Evolutionary conservation across 2,888 invertebrate genomes (phyloP).

Genomic region (Drosophila parthenogenetica): DNA sequence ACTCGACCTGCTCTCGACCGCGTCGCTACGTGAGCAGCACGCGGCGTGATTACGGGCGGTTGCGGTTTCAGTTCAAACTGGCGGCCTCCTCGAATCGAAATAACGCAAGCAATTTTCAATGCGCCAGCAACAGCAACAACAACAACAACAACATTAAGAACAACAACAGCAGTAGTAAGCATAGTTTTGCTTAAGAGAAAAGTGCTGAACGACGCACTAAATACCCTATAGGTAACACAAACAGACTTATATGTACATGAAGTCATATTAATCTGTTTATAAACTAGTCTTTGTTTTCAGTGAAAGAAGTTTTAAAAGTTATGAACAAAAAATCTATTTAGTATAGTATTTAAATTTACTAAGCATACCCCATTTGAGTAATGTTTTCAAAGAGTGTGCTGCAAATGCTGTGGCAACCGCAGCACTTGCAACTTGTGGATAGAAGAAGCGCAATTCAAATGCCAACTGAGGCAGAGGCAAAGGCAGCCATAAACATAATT

Average conservation of each 20-base stretch:
- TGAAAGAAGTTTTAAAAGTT: no score
- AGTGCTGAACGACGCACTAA: not conserved
- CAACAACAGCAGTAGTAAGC: not conserved
- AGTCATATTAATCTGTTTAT: no score
- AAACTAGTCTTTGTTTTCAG: no score
- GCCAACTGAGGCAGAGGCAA: slow-evolving; percentile 40
- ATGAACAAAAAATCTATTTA: not conserved
- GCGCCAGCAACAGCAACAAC: slow-evolving; percentile 30
- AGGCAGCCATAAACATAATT: slow-evolving; percentile 73
- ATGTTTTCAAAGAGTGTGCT: slow-evolving; percentile 19
- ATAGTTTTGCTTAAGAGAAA: not conserved
- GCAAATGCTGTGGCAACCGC: slow-evolving; percentile 31
- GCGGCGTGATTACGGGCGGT: slow-evolving; percentile 72
- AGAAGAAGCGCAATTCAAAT: slow-evolving; percentile 74
- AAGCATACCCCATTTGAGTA: not conserved
- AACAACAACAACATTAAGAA: slow-evolving; percentile 5
- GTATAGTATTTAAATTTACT: no score
- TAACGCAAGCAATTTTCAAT: slow-evolving; percentile 51
- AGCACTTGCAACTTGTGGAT: slow-evolving; percentile 73
- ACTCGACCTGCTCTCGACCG: slow-evolving; percentile 57
- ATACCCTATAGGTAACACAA: slow-evolving; percentile 14
- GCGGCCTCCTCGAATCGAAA: slow-evolving; percentile 31
- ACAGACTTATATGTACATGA: no score
- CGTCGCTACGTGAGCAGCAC: slow-evolving; percentile 75
- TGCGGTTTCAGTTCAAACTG: slow-evolving; percentile 45